phyloP scores from a whole-genome alignment of 1,140 invertebrate species.

The Brachionus rubens region DNA sequence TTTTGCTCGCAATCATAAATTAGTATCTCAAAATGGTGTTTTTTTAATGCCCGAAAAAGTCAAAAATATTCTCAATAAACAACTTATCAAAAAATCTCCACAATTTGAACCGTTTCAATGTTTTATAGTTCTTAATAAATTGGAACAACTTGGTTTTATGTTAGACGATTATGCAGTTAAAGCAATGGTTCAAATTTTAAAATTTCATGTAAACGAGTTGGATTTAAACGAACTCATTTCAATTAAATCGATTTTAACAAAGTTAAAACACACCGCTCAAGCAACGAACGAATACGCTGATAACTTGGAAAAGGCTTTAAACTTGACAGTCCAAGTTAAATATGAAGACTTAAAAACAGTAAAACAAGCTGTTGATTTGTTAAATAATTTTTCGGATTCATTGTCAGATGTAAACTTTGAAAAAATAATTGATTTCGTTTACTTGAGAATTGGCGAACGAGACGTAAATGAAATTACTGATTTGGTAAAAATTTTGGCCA shows the following conservation, averaged over 20 bases:
- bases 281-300: conserved; percentile 16
- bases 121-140: neutral
- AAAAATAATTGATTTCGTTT: neutral
- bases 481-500: neutral
- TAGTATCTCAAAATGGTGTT: neutral
- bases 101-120: conserved; percentile 33
- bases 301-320: neutral
- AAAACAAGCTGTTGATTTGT: neutral
- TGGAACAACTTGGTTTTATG: neutral
- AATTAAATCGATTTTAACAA: neutral
- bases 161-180: conserved; percentile 14
- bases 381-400: neutral
- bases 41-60: conserved; percentile 12
- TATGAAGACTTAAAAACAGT: neutral
- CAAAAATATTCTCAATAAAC: neutral
- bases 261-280: neutral
- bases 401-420: neutral
- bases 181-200: neutral
- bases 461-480: neutral
- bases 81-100: neutral
- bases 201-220: conserved; percentile 33
- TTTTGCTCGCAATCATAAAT: conserved; percentile 23
- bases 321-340: conserved; percentile 7
- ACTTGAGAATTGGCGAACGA: neutral
- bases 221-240: neutral